These are phyloP conservation scores for Poeciliopsis presidionis DNA, from an alignment of 2,797 vertebrate species.

Conservation along the genomic window DNA sequence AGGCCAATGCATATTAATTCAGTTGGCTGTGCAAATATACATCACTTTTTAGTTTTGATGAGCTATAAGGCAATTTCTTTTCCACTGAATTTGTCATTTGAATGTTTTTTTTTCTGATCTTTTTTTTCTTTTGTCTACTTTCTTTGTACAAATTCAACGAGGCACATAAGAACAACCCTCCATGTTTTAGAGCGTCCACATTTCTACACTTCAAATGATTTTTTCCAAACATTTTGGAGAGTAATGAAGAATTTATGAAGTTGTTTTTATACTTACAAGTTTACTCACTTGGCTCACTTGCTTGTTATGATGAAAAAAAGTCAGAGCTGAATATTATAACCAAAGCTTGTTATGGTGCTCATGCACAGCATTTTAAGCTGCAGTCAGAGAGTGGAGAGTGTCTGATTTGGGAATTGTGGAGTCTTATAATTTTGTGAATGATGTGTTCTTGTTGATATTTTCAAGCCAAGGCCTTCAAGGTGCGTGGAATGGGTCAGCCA, in stretches of 20 bases:
- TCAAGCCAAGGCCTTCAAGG: background rate
- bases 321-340: no score
- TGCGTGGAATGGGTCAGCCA: background rate
- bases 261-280: background rate
- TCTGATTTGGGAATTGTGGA: background rate
- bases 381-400: background rate
- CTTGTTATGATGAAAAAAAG: background rate
- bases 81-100: constrained; percentile 27
- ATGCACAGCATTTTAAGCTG: background rate
- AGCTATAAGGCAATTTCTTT: constrained; percentile 14
- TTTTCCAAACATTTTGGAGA: constrained; percentile 9
- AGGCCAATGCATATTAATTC: constrained; percentile 20
- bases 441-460: background rate
- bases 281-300: background rate
- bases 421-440: background rate
- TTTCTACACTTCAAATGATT: constrained; percentile 3
- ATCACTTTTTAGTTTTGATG: constrained; percentile 28
- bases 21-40: constrained; percentile 38
- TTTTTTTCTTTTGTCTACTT: constrained; percentile 15
- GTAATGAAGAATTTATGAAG: constrained; percentile 16
- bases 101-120: background rate
- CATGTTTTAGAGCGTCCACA: constrained; percentile 21
- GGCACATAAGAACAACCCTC: constrained; percentile 29
- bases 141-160: background rate
- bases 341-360: background rate